Percentiles rank a stretch among this genome's conserved stretches.
These are phyloP conservation scores for Rhadinocentrus ornatus DNA, from an alignment of 2,797 vertebrate genomes.

Conservation along the genomic window DNA sequence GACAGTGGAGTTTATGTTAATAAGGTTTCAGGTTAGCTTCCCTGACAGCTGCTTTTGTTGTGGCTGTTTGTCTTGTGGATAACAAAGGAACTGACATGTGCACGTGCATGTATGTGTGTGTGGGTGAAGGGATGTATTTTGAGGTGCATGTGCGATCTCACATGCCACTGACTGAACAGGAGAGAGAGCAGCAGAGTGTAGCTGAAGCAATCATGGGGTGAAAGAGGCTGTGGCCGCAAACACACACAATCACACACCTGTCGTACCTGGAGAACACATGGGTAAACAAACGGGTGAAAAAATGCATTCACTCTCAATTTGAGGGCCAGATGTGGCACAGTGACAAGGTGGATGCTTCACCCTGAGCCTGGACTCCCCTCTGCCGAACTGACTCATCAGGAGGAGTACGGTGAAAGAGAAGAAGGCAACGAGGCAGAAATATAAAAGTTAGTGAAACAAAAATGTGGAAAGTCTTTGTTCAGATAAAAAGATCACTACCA, in stretches of 20 bases:
- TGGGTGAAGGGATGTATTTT: conserved; percentile 24
- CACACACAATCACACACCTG: conserved; percentile 23
- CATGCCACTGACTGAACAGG: conserved; percentile 41
- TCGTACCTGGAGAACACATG: conserved; percentile 32
- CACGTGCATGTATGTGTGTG: conserved; percentile 13
- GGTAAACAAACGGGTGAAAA: conserved; percentile 27
- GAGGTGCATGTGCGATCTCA: conserved; percentile 53
- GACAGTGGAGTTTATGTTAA: conserved; percentile 20
- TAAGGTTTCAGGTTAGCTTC: conserved; percentile 29
- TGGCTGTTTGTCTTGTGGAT: conserved; percentile 34
- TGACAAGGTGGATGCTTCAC: conserved; percentile 48
- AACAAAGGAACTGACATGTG: conserved; percentile 3
- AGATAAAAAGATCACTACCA: too few relatives aligned
- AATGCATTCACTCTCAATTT: conserved; percentile 25
- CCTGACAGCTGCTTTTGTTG: conserved; percentile 12
- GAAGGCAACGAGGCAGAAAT: background rate
- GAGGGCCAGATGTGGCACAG: conserved; percentile 44
- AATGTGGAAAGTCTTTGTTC: background rate
- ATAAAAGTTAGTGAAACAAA: too few relatives aligned
- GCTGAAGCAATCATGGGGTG: conserved; percentile 45
- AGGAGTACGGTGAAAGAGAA: background rate
- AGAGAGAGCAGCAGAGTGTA: conserved; percentile 33
- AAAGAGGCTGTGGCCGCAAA: conserved; percentile 15
- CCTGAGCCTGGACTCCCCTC: conserved; percentile 7
- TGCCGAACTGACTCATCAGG: conserved; percentile 27